Percentiles rank a stretch among this genome's conserved stretches.
These are phyloP conservation scores for Thamnophis sirtalis DNA, from an alignment of 2,113 vertebrate species.

Conservation along the genomic window DNA sequence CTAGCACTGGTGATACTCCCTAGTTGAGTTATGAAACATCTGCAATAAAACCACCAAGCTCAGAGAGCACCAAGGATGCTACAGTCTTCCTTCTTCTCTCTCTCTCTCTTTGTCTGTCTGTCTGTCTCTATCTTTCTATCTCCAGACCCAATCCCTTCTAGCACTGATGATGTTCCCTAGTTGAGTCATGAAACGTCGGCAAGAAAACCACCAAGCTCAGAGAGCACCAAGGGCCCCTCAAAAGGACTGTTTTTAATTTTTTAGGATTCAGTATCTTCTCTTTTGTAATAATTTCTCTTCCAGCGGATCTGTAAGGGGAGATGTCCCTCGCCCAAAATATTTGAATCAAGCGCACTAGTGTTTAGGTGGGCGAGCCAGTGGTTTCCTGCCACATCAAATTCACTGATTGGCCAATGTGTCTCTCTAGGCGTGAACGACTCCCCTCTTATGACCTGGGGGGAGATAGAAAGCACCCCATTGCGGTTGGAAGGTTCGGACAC, in stretches of 20 bases:
- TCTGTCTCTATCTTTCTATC: too few relatives aligned
- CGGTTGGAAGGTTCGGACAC: conserved; percentile 88
- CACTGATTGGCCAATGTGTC: not conserved
- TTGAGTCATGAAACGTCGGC: too few relatives aligned
- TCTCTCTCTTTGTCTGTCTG: too few relatives aligned
- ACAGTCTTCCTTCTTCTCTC: too few relatives aligned
- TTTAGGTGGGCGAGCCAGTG: too few relatives aligned
- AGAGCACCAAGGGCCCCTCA: not conserved
- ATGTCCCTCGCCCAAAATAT: not conserved
- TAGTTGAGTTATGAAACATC: too few relatives aligned
- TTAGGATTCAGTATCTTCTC: not conserved
- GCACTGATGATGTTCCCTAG: too few relatives aligned
- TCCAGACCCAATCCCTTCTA: too few relatives aligned
- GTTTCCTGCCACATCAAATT: not conserved
- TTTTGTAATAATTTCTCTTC: not conserved
- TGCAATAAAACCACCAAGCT: not conserved
- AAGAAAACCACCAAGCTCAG: not conserved
- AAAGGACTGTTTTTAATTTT: not conserved
- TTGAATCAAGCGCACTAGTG: not conserved
- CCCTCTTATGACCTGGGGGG: conserved; percentile 97
- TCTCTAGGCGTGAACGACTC: conserved; percentile 85
- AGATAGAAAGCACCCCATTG: conserved; percentile 93
- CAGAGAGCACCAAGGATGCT: not conserved
- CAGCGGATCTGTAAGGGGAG: not conserved
- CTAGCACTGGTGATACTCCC: too few relatives aligned